A percentile compares a stretch with the other conserved stretches of the same genome.
These are phyloP conservation scores for Lepidocyrtoides sp. DNA, from an alignment of 2,888 invertebrate genomes.

Conservation along the genomic window DNA sequence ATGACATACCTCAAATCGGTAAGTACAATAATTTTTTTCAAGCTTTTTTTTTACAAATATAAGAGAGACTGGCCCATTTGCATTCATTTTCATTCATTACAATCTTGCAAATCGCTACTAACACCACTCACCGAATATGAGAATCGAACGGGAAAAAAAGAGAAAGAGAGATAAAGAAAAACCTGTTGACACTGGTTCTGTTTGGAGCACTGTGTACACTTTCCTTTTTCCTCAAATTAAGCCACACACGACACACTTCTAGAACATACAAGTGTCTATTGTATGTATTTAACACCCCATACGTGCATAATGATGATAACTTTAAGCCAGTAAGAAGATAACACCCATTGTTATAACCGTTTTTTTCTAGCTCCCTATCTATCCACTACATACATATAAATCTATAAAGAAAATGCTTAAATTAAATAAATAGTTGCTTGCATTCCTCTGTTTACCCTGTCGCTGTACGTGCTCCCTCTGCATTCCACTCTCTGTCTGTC, in stretches of 20 bases:
- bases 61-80: background rate
- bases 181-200: conserved; percentile 68
- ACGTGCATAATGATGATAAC: too few species aligned
- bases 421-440: conserved; percentile 2
- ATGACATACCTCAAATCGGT: conserved; percentile 85
- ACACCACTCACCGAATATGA: background rate
- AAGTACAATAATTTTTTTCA: conserved; percentile 52
- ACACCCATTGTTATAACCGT: too few species aligned
- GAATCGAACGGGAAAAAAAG: background rate
- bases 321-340: too few species aligned
- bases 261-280: too few species aligned
- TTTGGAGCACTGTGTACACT: conserved; percentile 13
- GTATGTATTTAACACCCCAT: too few species aligned
- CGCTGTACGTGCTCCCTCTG: conserved; percentile 9
- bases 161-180: conserved; percentile 23
- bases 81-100: background rate
- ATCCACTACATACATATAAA: background rate
- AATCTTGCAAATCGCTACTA: background rate
- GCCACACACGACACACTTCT: background rate
- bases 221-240: conserved; percentile 30
- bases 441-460: conserved; percentile 42
- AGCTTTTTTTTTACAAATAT: background rate
- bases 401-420: too few species aligned
- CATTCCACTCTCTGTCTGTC: background rate
- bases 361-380: background rate